Conservation (phyloP, 2,797 vertebrate genomes). For the Danio albolineatus region DNA sequence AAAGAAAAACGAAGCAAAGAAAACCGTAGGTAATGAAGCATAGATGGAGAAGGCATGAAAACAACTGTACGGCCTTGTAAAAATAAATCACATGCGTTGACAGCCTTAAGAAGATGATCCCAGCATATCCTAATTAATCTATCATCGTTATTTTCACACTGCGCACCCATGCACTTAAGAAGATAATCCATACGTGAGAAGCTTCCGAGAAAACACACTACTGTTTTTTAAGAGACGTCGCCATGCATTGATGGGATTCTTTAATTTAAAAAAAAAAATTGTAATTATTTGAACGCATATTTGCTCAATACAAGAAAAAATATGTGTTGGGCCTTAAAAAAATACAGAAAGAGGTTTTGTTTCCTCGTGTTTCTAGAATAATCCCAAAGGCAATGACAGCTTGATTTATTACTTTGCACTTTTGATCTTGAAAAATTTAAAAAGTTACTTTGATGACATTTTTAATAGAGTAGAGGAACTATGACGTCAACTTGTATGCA, state of each 20-base stretch:
- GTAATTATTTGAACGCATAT: no score
- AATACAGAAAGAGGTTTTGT: background rate
- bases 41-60: conserved; percentile 12
- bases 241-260: no score
- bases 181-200: background rate
- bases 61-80: conserved; percentile 13
- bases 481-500: no score
- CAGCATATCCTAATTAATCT: background rate
- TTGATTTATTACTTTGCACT: conserved; percentile 16
- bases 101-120: conserved; percentile 21
- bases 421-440: no score
- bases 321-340: background rate
- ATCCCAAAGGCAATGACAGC: background rate
- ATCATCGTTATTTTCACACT: background rate
- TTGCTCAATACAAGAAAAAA: background rate
- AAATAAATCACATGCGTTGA: background rate
- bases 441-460: no score
- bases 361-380: background rate
- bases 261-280: background rate
- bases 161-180: background rate
- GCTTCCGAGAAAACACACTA: background rate
- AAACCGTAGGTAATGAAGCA: background rate
- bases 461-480: no score
- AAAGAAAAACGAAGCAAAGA: background rate
- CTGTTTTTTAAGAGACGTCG: no score